Base-by-base conservation (phyloP, 1,140 invertebrate genomes). In the Drosophila bipectinata region DNA sequence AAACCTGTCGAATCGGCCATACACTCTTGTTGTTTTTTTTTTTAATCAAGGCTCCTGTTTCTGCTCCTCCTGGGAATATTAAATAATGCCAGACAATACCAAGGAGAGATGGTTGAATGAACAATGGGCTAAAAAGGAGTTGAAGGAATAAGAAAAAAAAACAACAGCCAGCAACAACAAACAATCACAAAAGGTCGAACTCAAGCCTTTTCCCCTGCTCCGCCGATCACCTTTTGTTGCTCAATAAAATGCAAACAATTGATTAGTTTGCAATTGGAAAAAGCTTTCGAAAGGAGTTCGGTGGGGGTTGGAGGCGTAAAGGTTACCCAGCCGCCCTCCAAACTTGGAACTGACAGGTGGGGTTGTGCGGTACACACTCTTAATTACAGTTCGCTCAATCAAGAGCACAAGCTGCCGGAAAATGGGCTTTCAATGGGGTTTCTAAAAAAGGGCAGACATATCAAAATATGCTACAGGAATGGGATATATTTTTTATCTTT, bases 201-300 rank as follows among this genome's bases (percentile, higher is more conserved):
- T 85, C 78, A 85, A 85, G 82, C 83, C 83, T 87, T 85, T 87
- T 52, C 41, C 53, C 63, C 39, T 37, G 41, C 21, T 37, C 45
- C 56, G 44, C 51, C 51, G 37, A 61, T 51, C 56, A 55, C 71
- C 61, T 67, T 75, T 87, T 87, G 82, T 88, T 82, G 82, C 83
- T 82, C 78, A 87, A 87, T 87, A 87, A 87, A 82, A 77, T 77
- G 78, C 82, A 79, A 88, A 90, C 85, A 90, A 85, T 85, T 90
- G 85, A 90, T 90, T 90, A 90, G 85, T 90, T 85, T 85, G 81
- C 85, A 88, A 89, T 80, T 83, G 83, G 66, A 75, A 79, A 76
- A 76, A 32, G 57, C 57, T 56, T 34, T 57, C 55, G 44, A 30
- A 57, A 26, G 63, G 52, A 44, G 51, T 44, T 62, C 21, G 18